Evolutionary conservation across 2,113 vertebrate genomes (phyloP), one percentile per base, ranked within the genome.

Genomic region (Gobius niger): DNA sequence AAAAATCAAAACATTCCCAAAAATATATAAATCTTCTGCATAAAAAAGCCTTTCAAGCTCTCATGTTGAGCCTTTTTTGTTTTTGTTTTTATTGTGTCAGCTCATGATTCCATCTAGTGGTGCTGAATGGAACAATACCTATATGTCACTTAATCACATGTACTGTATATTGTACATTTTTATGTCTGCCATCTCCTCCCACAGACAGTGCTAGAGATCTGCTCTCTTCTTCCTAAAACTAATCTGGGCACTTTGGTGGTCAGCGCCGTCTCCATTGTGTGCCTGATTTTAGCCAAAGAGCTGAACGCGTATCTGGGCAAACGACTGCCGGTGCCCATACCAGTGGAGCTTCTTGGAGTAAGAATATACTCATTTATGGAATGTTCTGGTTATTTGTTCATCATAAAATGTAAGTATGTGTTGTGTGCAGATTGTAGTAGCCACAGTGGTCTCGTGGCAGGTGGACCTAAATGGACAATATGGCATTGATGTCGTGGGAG

Each of bases 311-410:
- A 86, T 60, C 77, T 96, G 7, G 82, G 74, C 0, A 83, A 87
- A 50, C 92, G 90, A 62, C 70, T 99, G 11, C 96, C 94, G 7
- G 66, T 98, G 66, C 96, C 97, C 0, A 91, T 99, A 47, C 98
- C 98, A 0, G 94, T 95, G 9, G 98, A 99, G 72, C 94, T 99
- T 40, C 47, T 98, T 46, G 93, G 89, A 88, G 98, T 99, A 87
- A 79, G 87, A 76, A 66, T 4, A 52, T 4, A 52, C 50, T 64
- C 1, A 6, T 9, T 62, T 12, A 15, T 7, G 14, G 3, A 2
- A 15, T 0, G 47, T 44, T 6, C 15, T 6, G 7, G 4, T 9
- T 10, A 9, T 4, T 11, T 54, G 24, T 24, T 34, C 10, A 54
- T 24, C 51, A 34, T 10, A 52, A 52, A 52, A 24, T 57, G 6